Evolutionary conservation across 2,888 invertebrate species (phyloP), one percentile per base, ranked within the genome.

Genomic region (Therioaphis trifolii): DNA sequence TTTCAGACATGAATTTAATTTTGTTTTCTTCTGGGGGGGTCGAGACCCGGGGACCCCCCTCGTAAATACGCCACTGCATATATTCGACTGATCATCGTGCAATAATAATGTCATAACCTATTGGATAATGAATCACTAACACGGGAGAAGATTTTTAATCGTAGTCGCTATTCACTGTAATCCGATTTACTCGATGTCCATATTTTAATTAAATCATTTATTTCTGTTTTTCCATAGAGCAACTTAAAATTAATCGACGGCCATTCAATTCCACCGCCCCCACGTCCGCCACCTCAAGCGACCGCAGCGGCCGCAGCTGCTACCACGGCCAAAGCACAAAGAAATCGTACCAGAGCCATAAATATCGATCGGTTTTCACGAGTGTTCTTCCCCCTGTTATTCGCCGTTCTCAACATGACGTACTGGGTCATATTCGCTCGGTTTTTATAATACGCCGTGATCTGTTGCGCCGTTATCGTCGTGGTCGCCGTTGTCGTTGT

Each of bases 361-460:
- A 92, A 93, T 87, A 92, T 94, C 85, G 94, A 94, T 88, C 90
- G 93, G 82, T 91, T 92, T 86, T 93, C 93, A 4, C 89, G 94
- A 66, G 91, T 93, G 77, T 92, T 93, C 87, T 94, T 94, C 87
- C 94, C 94, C 2, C 90, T 92, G 75, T 89, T 93, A 69, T 94
- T 94, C 87, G 90, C 93, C 84, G 88, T 92, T 84, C 90, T 94
- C 71, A 94, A 94, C 88, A 90, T 90, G 85, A 92, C 92, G 86
- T 94, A 94, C 88, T 94, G 94, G 94, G 91, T 92, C 86, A 90
- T 92, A 88, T 94, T 94, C 88, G 93, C 93, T 84, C 92, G 93
- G 88, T 93, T 86, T 80, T 86, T 87, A 55, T 87, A 86, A 86
- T 46, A 27, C 35, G n/a, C 15, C 52, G n/a, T 7, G n/a, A 15